These are phyloP conservation scores for Stenodera caucasica DNA, from an alignment of 2,888 invertebrate species.

Conservation along the genomic window DNA sequence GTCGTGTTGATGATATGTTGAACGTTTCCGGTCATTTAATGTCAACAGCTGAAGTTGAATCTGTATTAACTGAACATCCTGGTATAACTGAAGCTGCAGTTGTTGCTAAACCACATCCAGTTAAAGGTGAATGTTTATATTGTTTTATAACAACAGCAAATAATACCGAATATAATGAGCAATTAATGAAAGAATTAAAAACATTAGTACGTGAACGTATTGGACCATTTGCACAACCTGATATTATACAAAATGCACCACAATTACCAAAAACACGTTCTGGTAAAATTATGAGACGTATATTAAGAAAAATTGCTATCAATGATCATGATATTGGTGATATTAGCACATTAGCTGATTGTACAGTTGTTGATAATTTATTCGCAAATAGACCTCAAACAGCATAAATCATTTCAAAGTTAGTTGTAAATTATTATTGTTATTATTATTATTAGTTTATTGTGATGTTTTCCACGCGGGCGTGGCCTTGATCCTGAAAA, in stretches of 20 bases:
- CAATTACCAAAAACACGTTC: conserved; percentile 95
- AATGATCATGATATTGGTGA: conserved; percentile 92
- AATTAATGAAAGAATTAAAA: conserved; percentile 72
- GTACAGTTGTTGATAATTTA: conserved; percentile 79
- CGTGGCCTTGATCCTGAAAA: neutral
- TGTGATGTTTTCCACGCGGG: too few species aligned
- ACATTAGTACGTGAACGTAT: conserved; percentile 84
- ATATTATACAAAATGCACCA: conserved; percentile 91
- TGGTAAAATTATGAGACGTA: conserved; percentile 97
- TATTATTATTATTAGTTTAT: neutral
- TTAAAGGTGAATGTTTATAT: conserved; percentile 97
- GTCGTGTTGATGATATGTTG: conserved; percentile 97
- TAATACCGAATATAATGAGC: conserved; percentile 68
- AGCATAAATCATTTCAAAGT: conserved; percentile 34
- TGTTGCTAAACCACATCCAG: conserved; percentile 88
- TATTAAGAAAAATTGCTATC: conserved; percentile 89
- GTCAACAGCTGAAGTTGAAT: conserved; percentile 94
- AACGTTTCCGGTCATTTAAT: conserved; percentile 98
- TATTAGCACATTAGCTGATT: conserved; percentile 91
- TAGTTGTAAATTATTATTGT: neutral
- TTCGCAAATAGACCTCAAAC: conserved; percentile 69
- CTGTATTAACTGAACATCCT: conserved; percentile 75
- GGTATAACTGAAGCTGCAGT: conserved; percentile 94
- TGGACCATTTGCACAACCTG: conserved; percentile 95
- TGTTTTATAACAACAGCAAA: conserved; percentile 94